These are phyloP conservation scores for Carcinoscorpius rotundicauda DNA, from an alignment of 1,140 invertebrate species.

Conservation along the genomic window DNA sequence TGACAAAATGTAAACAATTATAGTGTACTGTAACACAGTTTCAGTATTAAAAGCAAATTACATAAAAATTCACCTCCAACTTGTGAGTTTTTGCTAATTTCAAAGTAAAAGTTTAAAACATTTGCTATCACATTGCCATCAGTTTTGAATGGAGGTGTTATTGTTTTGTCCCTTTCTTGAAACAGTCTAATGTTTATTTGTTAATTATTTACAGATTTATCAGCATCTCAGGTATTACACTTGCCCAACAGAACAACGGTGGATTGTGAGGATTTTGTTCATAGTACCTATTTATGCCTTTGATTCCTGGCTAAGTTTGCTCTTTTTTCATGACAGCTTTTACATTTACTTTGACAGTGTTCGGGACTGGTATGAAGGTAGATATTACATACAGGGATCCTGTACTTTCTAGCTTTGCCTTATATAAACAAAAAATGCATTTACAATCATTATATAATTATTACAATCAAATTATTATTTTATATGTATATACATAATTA, in stretches of 20 bases:
- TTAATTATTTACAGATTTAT: constrained; percentile 66
- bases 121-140: too few relatives aligned
- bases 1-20: too few relatives aligned
- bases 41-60: too few relatives aligned
- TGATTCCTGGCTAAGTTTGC: constrained; percentile 93
- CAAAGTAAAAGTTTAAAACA: too few relatives aligned
- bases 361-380: constrained; percentile 98
- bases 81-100: too few relatives aligned
- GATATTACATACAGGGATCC: constrained; percentile 8
- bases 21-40: too few relatives aligned
- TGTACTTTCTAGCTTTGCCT: background rate
- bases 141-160: too few relatives aligned
- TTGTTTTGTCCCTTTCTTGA: background rate
- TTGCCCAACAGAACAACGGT: constrained; percentile 92
- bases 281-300: constrained; percentile 98
- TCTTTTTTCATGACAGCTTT: constrained; percentile 95
- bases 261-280: constrained; percentile 97
- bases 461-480: background rate
- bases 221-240: constrained; percentile 74
- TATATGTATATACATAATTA: background rate
- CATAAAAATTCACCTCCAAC: too few relatives aligned
- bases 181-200: background rate
- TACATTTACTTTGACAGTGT: constrained; percentile 99
- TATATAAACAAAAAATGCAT: background rate
- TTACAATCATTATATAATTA: background rate